A percentile compares a stretch with the other conserved stretches of the same genome.
Conservation (phyloP, 2,113 vertebrate genomes). For the Papio anubis region DNA sequence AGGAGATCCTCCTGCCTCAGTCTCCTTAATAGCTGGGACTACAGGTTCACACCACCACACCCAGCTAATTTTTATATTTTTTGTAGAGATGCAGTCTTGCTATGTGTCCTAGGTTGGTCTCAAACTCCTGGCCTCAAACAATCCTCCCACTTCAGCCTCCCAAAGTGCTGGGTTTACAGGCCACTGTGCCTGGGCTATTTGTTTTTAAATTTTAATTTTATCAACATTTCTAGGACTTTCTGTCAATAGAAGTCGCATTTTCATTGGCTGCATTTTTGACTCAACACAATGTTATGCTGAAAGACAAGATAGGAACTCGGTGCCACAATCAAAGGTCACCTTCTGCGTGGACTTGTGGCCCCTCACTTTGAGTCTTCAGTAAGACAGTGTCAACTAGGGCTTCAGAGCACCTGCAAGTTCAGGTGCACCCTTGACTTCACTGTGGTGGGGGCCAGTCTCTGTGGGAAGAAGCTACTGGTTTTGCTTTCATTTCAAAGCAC, state of each 20-base stretch:
- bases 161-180: too few species aligned
- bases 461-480: not conserved
- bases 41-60: too few species aligned
- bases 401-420: rapidly evolving
- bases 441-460: not conserved
- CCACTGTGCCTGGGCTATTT: not conserved
- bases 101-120: too few species aligned
- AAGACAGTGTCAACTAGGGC: too few species aligned
- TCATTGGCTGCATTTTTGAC: not conserved
- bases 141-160: too few species aligned
- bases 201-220: not conserved
- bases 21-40: too few species aligned
- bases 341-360: too few species aligned
- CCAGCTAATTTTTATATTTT: too few species aligned
- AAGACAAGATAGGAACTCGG: not conserved
- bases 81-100: too few species aligned
- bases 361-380: not conserved
- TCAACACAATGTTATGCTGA: not conserved
- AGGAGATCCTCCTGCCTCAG: too few species aligned
- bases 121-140: too few species aligned
- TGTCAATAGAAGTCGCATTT: not conserved
- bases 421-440: not conserved
- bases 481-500: not conserved
- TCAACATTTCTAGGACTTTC: not conserved
- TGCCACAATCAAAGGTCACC: not conserved